These are phyloP conservation scores for Mustela erminea DNA, from an alignment of 2,797 vertebrate species.

Conservation along the genomic window DNA sequence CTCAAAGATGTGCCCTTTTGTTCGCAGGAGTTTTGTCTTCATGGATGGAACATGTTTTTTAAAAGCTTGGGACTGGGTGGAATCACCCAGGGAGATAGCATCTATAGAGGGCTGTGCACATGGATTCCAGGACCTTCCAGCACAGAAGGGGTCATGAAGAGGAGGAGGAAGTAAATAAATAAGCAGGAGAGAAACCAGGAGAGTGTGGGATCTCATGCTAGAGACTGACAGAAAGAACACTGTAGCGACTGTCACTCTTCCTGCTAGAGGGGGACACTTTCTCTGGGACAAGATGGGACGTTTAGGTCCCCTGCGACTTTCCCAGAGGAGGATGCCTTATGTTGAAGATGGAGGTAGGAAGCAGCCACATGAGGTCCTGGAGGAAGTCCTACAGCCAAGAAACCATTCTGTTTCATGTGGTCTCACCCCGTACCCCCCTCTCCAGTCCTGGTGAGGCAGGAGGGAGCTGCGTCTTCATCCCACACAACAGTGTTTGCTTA, in stretches of 20 bases:
- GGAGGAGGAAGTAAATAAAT: too few relatives aligned
- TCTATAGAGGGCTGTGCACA: background rate
- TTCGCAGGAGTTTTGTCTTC: background rate
- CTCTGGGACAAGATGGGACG: too few relatives aligned
- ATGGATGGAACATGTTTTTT: background rate
- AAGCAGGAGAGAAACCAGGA: too few relatives aligned
- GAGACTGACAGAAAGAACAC: too few relatives aligned
- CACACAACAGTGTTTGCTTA: background rate
- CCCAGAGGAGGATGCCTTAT: background rate
- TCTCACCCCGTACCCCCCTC: background rate
- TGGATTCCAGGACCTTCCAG: background rate
- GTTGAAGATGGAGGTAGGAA: background rate
- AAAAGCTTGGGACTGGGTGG: background rate
- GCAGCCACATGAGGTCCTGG: fast-evolving
- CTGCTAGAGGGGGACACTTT: too few relatives aligned
- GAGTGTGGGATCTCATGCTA: too few relatives aligned
- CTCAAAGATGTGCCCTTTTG: background rate
- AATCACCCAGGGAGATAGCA: background rate
- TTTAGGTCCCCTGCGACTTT: too few relatives aligned
- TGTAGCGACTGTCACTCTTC: too few relatives aligned
- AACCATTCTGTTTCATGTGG: background rate
- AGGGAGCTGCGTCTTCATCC: background rate
- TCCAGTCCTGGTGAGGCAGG: background rate
- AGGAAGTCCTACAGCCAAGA: background rate
- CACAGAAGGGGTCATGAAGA: too few relatives aligned